Evolutionary conservation across 2,888 invertebrate species (phyloP).

Genomic region (Ceratothoa steindachneri): DNA sequence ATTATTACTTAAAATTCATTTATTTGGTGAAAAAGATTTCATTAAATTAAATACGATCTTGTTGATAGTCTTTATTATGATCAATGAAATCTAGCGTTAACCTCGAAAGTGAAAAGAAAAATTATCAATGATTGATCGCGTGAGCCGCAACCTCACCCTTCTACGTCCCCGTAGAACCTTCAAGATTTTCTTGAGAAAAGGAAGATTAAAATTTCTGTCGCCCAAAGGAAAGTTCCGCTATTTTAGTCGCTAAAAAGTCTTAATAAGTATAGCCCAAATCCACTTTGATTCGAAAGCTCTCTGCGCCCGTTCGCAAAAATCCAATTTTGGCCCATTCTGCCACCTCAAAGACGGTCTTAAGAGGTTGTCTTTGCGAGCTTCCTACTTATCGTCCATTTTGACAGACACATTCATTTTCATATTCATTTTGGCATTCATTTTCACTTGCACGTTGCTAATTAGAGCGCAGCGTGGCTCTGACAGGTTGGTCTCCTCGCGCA

Average conservation of each 20-base stretch:
- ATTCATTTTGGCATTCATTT: constrained; percentile 13
- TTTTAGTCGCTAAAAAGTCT: not conserved
- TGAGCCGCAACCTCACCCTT: too few relatives aligned
- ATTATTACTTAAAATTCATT: too few relatives aligned
- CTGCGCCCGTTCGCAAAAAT: not conserved
- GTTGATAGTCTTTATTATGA: too few relatives aligned
- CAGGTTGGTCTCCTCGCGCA: constrained; percentile 36
- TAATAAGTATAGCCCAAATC: not conserved
- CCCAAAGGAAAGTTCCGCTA: not conserved
- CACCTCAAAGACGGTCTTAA: constrained; percentile 9
- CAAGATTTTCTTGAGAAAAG: too few relatives aligned
- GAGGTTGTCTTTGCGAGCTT: not conserved
- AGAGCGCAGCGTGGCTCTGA: constrained; percentile 34
- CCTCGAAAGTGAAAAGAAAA: too few relatives aligned
- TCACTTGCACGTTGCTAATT: constrained; percentile 36
- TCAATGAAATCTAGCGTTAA: too few relatives aligned
- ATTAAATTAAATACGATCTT: too few relatives aligned
- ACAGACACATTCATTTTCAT: constrained; percentile 44
- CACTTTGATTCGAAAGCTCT: not conserved
- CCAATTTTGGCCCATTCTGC: constrained; percentile 1
- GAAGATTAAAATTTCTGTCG: too few relatives aligned
- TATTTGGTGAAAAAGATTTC: too few relatives aligned
- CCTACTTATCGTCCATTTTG: constrained; percentile 44
- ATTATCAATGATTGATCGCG: too few relatives aligned
- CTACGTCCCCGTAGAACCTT: too few relatives aligned